Percentiles rank a stretch among this genome's conserved stretches.
Evolutionary conservation across 1,140 invertebrate species (phyloP).

Genomic region (Philopotamus ludificatus): DNA sequence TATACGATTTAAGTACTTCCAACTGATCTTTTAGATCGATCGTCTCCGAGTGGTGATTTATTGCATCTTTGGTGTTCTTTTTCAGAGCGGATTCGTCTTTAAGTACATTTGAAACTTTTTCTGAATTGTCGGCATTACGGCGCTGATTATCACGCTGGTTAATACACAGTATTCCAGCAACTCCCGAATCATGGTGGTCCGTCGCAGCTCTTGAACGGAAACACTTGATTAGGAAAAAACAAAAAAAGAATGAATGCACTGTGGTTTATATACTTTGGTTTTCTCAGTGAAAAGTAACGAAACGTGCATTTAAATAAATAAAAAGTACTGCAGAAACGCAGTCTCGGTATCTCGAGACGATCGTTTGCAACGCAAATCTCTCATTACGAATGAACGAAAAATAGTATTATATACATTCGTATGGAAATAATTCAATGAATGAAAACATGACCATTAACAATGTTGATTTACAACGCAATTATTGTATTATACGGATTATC

Average conservation of each 20-base stretch:
- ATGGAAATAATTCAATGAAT: no score
- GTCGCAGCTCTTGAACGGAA: conserved; percentile 29
- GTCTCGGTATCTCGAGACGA: no score
- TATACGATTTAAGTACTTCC: background rate
- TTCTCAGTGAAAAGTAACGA: conserved; percentile 1
- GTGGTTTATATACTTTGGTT: conserved; percentile 28
- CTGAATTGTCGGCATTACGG: background rate
- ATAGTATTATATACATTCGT: no score
- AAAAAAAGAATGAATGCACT: conserved; percentile 31
- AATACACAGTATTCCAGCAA: background rate
- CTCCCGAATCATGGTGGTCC: background rate
- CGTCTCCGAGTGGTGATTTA: background rate
- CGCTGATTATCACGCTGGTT: background rate
- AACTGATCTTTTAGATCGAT: background rate
- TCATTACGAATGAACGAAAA: no score
- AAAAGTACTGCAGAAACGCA: no score
- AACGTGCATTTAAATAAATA: background rate
- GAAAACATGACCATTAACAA: no score
- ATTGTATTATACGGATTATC: no score
- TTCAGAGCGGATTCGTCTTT: background rate
- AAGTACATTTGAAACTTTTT: background rate
- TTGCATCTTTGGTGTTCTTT: background rate
- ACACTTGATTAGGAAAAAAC: conserved; percentile 31
- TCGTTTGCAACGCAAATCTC: no score
- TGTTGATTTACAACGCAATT: no score